phyloP scores from a whole-genome alignment of 2,888 invertebrate species.

The Noctua comes region DNA sequence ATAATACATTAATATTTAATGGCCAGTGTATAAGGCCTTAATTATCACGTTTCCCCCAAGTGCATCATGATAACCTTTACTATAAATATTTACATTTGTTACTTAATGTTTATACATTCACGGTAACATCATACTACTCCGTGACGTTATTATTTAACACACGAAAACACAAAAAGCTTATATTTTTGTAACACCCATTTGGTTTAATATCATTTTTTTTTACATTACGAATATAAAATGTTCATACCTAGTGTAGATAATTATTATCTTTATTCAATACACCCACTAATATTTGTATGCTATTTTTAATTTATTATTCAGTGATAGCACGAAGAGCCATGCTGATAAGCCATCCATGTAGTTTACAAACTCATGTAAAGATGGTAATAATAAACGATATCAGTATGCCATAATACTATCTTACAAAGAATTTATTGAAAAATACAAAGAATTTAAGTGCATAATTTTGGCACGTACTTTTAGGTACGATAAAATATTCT shows the following conservation, averaged over 20 bases:
- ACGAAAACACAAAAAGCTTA: neutral
- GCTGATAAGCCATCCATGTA: neutral
- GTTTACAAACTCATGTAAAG: neutral
- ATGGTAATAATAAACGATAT: neutral
- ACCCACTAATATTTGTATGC: neutral
- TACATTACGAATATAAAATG: neutral
- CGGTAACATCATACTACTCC: neutral
- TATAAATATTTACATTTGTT: slow-evolving; percentile 13
- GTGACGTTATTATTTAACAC: neutral
- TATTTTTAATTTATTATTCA: neutral
- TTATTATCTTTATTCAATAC: neutral
- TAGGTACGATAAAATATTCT: slow-evolving; percentile 43
- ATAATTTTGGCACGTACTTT: slow-evolving; percentile 40
- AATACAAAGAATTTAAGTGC: slow-evolving; percentile 19
- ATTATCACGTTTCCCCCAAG: slow-evolving; percentile 16
- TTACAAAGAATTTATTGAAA: neutral
- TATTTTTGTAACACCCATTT: neutral
- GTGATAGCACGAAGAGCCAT: neutral
- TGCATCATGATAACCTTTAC: slow-evolving; percentile 44
- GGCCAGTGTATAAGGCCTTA: slow-evolving; percentile 17
- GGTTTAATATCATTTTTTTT: neutral
- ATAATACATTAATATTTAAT: no score
- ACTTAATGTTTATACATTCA: slow-evolving; percentile 5
- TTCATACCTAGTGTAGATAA: neutral
- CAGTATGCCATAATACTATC: neutral